phyloP scores from a whole-genome alignment of 2,797 vertebrate genomes.

The Siniperca undulata region DNA sequence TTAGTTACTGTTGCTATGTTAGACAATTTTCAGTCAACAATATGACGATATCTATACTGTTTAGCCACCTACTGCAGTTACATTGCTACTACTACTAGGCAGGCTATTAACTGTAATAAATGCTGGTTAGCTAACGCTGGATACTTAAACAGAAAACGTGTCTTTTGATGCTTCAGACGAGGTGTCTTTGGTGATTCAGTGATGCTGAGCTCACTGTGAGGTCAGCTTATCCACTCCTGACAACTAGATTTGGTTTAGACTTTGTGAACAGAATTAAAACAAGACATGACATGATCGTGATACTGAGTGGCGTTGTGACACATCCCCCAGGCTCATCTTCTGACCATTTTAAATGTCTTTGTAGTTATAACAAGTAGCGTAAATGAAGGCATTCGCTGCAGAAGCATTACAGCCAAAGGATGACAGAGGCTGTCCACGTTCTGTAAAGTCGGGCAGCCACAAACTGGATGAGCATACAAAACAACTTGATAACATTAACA shows the following conservation, averaged over 20 bases:
- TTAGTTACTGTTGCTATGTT: background rate
- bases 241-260: background rate
- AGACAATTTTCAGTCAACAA: background rate
- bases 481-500: background rate
- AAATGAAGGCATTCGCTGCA: background rate
- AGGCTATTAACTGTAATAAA: no score
- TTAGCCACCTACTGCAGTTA: background rate
- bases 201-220: no score
- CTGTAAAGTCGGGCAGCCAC: background rate
- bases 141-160: background rate
- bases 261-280: background rate
- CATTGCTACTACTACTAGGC: no score
- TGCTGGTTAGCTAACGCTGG: no score
- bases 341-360: background rate
- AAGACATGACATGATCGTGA: background rate
- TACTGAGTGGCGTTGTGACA: background rate
- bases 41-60: background rate
- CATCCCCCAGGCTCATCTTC: background rate
- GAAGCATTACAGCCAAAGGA: background rate
- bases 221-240: background rate
- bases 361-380: background rate
- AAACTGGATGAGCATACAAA: background rate
- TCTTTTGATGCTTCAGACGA: background rate
- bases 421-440: background rate
- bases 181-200: no score